Evolutionary conservation across 1,140 invertebrate genomes (phyloP).

Genomic region (Littorina saxatilis): DNA sequence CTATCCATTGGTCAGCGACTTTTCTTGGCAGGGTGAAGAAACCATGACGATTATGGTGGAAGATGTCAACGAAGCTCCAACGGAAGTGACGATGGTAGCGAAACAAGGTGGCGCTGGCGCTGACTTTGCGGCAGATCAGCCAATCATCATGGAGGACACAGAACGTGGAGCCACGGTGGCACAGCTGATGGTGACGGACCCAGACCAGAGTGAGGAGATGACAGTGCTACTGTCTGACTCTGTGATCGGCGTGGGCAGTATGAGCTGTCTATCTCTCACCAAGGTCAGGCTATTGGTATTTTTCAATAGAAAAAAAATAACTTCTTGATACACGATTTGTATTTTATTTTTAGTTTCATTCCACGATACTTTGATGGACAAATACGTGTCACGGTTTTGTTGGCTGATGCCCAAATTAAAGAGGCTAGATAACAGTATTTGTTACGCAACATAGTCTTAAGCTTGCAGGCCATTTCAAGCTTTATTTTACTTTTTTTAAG

Average conservation of each 20-base stretch:
- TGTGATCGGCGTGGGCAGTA: conserved; percentile 42
- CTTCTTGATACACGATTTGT: no score
- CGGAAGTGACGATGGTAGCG: conserved; percentile 32
- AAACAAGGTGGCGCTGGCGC: conserved; percentile 27
- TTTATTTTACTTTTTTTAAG: no score
- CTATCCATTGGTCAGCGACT: no score
- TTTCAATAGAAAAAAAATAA: no score
- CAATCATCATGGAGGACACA: conserved; percentile 52
- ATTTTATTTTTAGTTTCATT: no score
- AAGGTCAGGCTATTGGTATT: conserved; percentile 45
- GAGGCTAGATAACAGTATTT: no score
- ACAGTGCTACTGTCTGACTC: conserved; percentile 38
- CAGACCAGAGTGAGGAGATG: conserved; percentile 52
- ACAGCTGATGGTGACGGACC: conserved; percentile 52
- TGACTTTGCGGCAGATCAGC: conserved; percentile 44
- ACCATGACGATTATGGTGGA: conserved; percentile 45
- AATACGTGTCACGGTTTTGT: no score
- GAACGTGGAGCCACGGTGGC: conserved; percentile 48
- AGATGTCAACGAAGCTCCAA: conserved; percentile 53
- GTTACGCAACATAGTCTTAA: no score
- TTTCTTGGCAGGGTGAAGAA: conserved; percentile 30
- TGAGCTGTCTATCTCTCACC: conserved; percentile 45
- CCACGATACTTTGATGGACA: no score
- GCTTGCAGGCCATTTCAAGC: no score
- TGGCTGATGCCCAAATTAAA: no score